Percentiles rank a stretch among this genome's conserved stretches.
Evolutionary conservation across 2,113 vertebrate species (phyloP).

Genomic region (Halcyon senegalensis): DNA sequence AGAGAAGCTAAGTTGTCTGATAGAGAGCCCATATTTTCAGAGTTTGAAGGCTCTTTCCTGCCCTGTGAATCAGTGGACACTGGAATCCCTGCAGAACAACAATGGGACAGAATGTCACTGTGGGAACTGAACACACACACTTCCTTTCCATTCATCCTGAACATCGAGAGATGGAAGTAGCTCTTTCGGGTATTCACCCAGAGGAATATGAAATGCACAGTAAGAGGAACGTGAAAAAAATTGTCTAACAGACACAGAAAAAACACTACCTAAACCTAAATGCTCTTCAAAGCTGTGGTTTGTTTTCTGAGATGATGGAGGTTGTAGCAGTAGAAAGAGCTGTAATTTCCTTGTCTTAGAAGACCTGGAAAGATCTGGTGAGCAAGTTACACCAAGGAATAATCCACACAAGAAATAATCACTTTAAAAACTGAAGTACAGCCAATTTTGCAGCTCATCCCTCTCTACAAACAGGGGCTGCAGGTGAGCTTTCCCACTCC

Average conservation of each 20-base stretch:
- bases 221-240: neutral
- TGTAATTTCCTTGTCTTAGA: neutral
- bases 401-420: neutral
- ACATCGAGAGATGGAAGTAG: neutral
- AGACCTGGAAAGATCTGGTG: neutral
- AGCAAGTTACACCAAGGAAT: neutral
- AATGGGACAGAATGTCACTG: rapidly evolving
- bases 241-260: neutral
- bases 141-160: neutral
- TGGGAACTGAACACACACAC: neutral
- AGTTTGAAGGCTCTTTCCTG: neutral
- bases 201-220: neutral
- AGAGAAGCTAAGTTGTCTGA: neutral
- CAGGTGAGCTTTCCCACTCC: neutral
- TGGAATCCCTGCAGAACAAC: neutral
- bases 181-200: neutral
- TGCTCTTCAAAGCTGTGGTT: neutral
- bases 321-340: neutral
- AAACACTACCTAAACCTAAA: no score
- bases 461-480: neutral
- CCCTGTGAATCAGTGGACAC: neutral
- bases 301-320: neutral
- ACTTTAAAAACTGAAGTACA: neutral
- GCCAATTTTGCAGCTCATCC: neutral
- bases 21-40: rapidly evolving